Base-by-base conservation (phyloP, 2,113 vertebrate genomes). In the Camelus dromedarius region DNA sequence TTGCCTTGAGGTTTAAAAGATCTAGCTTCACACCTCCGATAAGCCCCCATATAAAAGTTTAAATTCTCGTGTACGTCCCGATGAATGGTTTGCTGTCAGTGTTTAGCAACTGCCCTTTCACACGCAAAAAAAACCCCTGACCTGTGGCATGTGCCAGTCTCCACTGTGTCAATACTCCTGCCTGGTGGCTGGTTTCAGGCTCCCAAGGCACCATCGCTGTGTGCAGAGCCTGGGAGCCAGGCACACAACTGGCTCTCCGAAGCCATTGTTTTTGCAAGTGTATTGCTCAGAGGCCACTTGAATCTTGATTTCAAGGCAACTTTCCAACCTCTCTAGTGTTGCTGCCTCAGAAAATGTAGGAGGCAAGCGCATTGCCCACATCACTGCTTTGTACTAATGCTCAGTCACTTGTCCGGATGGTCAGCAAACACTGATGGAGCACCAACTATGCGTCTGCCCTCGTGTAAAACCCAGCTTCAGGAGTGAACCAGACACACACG, bases 151-250 rank as follows among this genome's bases (percentile, higher is more conserved):
- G 30, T 52, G 70, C 24, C 22, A 2, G 0, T 18, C 30, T 84
- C 35, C 0, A 0, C 26, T 66, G 46, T 30, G 28, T 46, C 67
- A 67, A 48, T 48, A 46, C 9, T 38, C 4, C 64, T 38, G 38
- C n/a, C 6, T 5, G 0, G 13, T 9, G n/a, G 46, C 30, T 30
- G 35, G 8, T 66, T 67, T 32, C 50, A 7, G 87, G 73, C 13
- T 58, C 7, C 13, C 32, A 7, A 18, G 0, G 0, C 13, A 3
- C 52, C 28, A 1, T 32, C 46, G 16, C 13, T 2, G 8, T 16
- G 5, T 2, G 22, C 1, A 2, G n/a, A 28, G 18, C 0, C 13
- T 24, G 52, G 79, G 69, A 73, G n/a, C 58, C 67, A 19, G 0
- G 20, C 13, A 18, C 15, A 30, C 2, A 13, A 2, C 0, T 26